Percentiles rank a stretch among this genome's conserved stretches.
These are phyloP conservation scores for Dreissena rostriformis DNA, from an alignment of 1,140 invertebrate genomes.

Conservation along the genomic window DNA sequence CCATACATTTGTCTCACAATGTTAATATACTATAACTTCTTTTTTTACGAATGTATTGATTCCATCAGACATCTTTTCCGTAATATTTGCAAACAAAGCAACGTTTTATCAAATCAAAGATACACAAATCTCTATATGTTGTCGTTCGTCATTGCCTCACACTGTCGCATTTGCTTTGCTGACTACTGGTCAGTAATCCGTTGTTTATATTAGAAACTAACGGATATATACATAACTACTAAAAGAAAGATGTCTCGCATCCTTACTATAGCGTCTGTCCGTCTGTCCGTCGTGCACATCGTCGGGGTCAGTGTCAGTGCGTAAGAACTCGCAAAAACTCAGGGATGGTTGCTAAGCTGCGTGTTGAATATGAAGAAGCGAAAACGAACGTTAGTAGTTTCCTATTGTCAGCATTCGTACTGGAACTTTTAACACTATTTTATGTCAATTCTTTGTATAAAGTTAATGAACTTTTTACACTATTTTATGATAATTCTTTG, in stretches of 20 bases:
- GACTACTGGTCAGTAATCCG: too few relatives aligned
- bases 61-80: not conserved
- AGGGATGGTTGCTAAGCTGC: constrained; percentile 34
- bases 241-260: constrained; percentile 40
- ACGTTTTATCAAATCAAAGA: not conserved
- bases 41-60: too few relatives aligned
- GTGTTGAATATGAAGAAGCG: too few relatives aligned
- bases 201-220: not conserved
- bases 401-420: too few relatives aligned
- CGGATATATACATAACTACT: not conserved
- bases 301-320: constrained; percentile 36
- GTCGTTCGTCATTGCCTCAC: not conserved
- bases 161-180: not conserved
- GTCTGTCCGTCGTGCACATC: constrained; percentile 27
- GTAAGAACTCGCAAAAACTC: constrained; percentile 18
- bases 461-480: too few relatives aligned
- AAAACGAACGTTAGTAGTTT: too few relatives aligned
- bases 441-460: too few relatives aligned
- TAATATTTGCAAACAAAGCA: not conserved
- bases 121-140: not conserved
- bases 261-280: constrained; percentile 35
- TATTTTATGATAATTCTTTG: too few relatives aligned
- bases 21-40: too few relatives aligned
- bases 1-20: too few relatives aligned
- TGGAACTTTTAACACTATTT: too few relatives aligned